Percentiles rank a stretch among this genome's conserved stretches.
Conservation (phyloP, 2,797 vertebrate genomes). For the Halcyon chelicuti region DNA sequence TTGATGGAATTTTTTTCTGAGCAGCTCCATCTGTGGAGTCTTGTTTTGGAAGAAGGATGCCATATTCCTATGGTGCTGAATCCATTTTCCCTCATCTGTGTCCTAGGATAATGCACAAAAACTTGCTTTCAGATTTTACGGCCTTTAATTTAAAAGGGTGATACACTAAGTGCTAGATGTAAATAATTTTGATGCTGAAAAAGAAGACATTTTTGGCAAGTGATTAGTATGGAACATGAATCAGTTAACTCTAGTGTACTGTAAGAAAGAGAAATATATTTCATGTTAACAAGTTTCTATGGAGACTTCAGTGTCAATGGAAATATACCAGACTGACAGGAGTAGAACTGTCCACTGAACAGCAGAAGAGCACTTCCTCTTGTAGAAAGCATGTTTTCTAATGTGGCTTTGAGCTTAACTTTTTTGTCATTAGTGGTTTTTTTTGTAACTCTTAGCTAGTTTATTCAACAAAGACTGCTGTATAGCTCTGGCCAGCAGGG, state of each 20-base stretch:
- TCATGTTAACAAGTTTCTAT: neutral
- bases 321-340: neutral
- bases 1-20: neutral
- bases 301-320: neutral
- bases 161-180: neutral
- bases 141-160: neutral
- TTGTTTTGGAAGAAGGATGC: neutral
- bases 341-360: neutral
- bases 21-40: neutral
- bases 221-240: neutral
- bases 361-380: neutral
- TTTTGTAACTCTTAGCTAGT: neutral
- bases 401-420: neutral
- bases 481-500: neutral
- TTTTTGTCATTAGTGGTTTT: neutral
- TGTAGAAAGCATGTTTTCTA: neutral
- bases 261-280: neutral
- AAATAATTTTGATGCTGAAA: neutral
- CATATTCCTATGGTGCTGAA: neutral
- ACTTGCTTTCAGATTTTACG: neutral
- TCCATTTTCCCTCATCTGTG: neutral
- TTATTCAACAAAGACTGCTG: neutral
- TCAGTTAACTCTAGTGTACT: neutral
- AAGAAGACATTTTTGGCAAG: neutral
- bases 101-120: neutral